Percentiles rank a stretch among this genome's conserved stretches.
phyloP scores from a whole-genome alignment of 2,113 vertebrate genomes.

The Syngnathus typhle region DNA sequence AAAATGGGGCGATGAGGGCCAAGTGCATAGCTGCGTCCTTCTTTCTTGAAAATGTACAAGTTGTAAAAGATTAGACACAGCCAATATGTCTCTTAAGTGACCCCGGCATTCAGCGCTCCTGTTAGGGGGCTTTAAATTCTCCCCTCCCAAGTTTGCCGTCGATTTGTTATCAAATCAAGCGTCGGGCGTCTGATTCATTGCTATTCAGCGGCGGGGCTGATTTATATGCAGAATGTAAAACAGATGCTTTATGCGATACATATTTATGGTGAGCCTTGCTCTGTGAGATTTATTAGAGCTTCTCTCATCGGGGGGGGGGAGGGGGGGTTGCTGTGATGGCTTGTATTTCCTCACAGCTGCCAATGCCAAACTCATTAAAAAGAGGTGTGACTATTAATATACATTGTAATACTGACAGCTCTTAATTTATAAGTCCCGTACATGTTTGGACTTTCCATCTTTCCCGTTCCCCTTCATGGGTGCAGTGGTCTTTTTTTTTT shows the following conservation, averaged over 20 bases:
- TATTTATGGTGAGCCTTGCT: slow-evolving; percentile 99
- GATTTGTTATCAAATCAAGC: slow-evolving; percentile 99
- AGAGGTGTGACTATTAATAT: slow-evolving; percentile 99
- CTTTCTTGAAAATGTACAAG: slow-evolving; percentile 12
- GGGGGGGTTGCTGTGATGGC: slow-evolving; percentile 97
- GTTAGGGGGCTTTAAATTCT: slow-evolving; percentile 90
- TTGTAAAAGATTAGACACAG: slow-evolving; percentile 34
- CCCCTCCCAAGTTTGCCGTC: slow-evolving; percentile 95
- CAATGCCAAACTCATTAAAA: slow-evolving; percentile 99
- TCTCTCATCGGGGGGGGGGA: slow-evolving; percentile 96
- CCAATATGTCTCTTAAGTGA: slow-evolving; percentile 60
- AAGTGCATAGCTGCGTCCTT: neutral
- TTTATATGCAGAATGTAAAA: slow-evolving; percentile 99
- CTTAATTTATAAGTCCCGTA: slow-evolving; percentile 97
- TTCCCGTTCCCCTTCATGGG: slow-evolving; percentile 67
- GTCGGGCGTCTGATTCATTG: slow-evolving; percentile 99
- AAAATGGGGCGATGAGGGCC: neutral
- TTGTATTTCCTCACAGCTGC: slow-evolving; percentile 99
- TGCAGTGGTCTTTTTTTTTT: slow-evolving; percentile 65
- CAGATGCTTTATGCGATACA: slow-evolving; percentile 99
- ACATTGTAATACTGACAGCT: slow-evolving; percentile 99
- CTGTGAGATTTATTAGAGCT: slow-evolving; percentile 99
- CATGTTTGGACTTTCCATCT: slow-evolving; percentile 73
- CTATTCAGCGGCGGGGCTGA: slow-evolving; percentile 95
- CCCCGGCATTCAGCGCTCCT: slow-evolving; percentile 46